These are phyloP conservation scores for Merops nubicus DNA, from an alignment of 2,113 vertebrate species.

Conservation along the genomic window DNA sequence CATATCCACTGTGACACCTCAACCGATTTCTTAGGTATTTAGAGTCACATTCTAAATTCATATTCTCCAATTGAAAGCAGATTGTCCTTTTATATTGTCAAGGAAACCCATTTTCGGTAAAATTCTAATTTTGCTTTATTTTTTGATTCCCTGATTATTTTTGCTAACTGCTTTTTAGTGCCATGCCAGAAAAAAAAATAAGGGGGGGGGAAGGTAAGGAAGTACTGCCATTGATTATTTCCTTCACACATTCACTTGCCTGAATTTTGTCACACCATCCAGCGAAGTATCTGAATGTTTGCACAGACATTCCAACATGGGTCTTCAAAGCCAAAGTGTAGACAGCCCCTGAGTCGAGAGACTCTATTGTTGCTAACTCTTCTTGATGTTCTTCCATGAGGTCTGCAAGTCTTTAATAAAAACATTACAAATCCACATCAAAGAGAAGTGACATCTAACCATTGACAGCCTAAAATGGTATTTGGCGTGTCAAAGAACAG, in stretches of 20 bases:
- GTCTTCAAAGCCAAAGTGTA: constrained; percentile 88
- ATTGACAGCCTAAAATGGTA: not conserved
- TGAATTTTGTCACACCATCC: constrained; percentile 91
- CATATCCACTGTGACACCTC: not conserved
- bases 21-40: not conserved
- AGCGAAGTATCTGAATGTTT: constrained; percentile 86
- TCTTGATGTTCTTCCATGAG: constrained; percentile 85
- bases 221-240: not conserved
- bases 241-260: constrained; percentile 46
- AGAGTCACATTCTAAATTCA: not conserved
- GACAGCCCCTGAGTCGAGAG: constrained; percentile 84
- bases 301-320: constrained; percentile 86
- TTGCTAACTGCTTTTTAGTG: not conserved
- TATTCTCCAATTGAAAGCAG: not conserved
- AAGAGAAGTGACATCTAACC: not conserved
- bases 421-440: not conserved
- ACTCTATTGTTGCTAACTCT: constrained; percentile 84
- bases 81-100: not conserved
- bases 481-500: not conserved
- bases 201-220: not conserved
- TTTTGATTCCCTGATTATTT: not conserved
- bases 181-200: not conserved
- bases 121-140: not conserved
- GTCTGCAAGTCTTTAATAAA: constrained; percentile 80
- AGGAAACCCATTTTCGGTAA: not conserved